These are phyloP conservation scores for Thalassarche chlororhynchos DNA, from an alignment of 2,113 vertebrate species.

Conservation along the genomic window DNA sequence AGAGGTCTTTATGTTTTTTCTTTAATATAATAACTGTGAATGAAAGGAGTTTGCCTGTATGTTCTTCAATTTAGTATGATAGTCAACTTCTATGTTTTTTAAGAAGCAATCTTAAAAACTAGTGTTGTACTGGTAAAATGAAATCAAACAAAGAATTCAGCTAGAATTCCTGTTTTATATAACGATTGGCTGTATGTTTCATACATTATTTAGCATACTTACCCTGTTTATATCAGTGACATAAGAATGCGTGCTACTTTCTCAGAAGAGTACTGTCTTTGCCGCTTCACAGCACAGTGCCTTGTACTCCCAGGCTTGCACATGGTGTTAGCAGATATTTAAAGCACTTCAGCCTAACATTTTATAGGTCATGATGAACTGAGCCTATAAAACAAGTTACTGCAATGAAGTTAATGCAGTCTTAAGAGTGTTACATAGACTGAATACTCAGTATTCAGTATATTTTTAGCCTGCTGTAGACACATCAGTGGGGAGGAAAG, in stretches of 20 bases:
- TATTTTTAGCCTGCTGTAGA: constrained; percentile 56
- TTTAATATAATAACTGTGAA: neutral
- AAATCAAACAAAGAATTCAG: neutral
- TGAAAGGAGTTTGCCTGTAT: neutral
- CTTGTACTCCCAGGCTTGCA: constrained; percentile 75
- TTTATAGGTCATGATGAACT: constrained; percentile 81
- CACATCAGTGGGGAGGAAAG: neutral
- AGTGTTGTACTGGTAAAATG: neutral
- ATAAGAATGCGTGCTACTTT: constrained; percentile 75
- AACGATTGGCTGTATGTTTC: constrained; percentile 30
- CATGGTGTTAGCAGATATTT: constrained; percentile 82
- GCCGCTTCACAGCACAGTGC: constrained; percentile 78
- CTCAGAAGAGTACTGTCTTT: constrained; percentile 77
- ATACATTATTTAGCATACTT: constrained; percentile 76
- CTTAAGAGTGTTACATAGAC: constrained; percentile 46
- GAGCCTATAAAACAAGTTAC: constrained; percentile 70
- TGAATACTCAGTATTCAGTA: constrained; percentile 5
- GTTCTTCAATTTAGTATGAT: neutral
- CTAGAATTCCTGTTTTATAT: neutral
- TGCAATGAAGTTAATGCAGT: constrained; percentile 68
- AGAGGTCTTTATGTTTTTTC: neutral
- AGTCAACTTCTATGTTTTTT: neutral
- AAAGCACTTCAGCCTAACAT: constrained; percentile 84
- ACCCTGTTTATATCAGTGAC: constrained; percentile 87
- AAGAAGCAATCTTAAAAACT: neutral